Conservation (phyloP, 2,113 vertebrate genomes). For the Xenotilapia leptura region DNA sequence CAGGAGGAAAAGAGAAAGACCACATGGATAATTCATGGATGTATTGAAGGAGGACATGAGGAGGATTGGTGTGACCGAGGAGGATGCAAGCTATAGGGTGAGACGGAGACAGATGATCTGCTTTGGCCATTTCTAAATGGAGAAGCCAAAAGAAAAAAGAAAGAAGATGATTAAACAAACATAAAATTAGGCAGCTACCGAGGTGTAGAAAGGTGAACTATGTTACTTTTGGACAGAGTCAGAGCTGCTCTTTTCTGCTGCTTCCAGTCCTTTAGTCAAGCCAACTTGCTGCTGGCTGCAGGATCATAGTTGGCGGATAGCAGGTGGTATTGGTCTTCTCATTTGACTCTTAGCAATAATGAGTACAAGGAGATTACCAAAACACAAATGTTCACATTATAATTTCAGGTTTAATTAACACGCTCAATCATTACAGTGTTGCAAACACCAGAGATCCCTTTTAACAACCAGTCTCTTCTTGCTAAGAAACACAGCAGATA, state of each 20-base stretch:
- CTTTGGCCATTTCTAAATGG: neutral
- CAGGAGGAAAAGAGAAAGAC: neutral
- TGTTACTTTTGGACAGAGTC: neutral
- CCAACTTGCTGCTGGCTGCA: neutral
- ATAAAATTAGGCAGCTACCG: neutral
- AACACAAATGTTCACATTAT: neutral
- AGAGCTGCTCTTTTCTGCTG: neutral
- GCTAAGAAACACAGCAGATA: neutral
- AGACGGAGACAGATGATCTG: neutral
- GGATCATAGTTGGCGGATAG: neutral
- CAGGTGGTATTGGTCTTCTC: neutral
- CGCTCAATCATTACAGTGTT: neutral
- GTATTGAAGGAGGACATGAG: neutral
- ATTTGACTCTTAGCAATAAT: neutral
- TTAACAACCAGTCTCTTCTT: neutral
- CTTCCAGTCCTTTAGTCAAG: neutral
- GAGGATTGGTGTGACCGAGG: neutral
- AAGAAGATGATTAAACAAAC: neutral
- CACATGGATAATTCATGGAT: neutral
- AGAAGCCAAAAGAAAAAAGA: neutral
- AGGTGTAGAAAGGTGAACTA: neutral
- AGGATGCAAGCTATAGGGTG: neutral
- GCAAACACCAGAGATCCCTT: neutral
- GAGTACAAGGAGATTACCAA: neutral
- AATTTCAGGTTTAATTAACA: neutral